These are phyloP conservation scores for Dasyornis broadbenti DNA, from an alignment of 2,113 vertebrate genomes.

Conservation along the genomic window DNA sequence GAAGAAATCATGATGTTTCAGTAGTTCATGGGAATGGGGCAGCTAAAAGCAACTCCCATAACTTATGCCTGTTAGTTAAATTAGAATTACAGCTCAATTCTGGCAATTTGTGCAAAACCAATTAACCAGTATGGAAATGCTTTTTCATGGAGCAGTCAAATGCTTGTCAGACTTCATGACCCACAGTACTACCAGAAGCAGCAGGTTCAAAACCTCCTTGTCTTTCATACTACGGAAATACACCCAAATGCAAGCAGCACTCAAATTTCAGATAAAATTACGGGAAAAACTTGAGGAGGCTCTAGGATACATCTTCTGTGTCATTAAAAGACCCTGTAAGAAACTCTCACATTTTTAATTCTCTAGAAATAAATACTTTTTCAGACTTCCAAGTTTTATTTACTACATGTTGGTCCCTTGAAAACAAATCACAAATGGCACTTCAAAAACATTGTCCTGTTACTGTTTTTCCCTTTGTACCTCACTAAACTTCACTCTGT, in stretches of 20 bases:
- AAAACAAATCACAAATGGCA: neutral
- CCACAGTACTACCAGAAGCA: neutral
- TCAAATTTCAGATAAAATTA: neutral
- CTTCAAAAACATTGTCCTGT: neutral
- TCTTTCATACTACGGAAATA: neutral
- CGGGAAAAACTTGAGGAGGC: neutral
- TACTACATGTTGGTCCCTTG: neutral
- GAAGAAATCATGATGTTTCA: neutral
- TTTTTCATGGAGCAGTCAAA: neutral
- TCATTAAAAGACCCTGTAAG: neutral
- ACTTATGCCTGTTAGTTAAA: neutral
- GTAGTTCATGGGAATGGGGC: accelerated
- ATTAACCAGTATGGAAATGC: neutral
- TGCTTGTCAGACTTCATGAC: neutral
- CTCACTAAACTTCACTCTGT: neutral
- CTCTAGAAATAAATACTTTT: neutral
- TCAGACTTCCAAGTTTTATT: neutral
- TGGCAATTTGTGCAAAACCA: neutral
- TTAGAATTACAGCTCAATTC: neutral
- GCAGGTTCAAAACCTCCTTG: neutral
- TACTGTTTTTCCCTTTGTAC: neutral
- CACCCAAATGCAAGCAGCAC: neutral
- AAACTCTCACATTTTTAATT: neutral
- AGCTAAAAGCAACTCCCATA: neutral
- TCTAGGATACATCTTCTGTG: neutral